Evolutionary conservation across 2,113 vertebrate species (phyloP).

Genomic region (Psittacula cyanocephala): DNA sequence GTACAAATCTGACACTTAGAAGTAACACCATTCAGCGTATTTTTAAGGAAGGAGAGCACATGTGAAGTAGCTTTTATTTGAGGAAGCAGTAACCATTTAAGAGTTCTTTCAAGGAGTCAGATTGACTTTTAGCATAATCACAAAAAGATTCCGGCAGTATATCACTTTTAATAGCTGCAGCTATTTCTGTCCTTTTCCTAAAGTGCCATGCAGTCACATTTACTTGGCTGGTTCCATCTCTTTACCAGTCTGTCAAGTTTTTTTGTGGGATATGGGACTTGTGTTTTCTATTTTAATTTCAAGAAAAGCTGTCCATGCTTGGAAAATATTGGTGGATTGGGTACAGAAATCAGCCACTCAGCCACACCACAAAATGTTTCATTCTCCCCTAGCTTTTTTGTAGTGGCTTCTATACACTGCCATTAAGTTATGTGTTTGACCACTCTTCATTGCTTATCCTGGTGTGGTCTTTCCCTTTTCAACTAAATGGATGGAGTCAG

Average conservation of each 20-base stretch:
- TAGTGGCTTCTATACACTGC: slow-evolving; percentile 76
- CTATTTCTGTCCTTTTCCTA: slow-evolving; percentile 61
- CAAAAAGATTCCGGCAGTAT: slow-evolving; percentile 24
- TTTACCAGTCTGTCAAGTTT: slow-evolving; percentile 41
- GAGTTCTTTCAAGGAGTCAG: background rate
- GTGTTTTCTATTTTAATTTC: slow-evolving; percentile 78
- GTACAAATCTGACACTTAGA: background rate
- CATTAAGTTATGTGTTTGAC: slow-evolving; percentile 74
- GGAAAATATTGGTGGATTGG: slow-evolving; percentile 72
- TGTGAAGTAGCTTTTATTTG: slow-evolving; percentile 1
- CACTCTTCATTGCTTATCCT: slow-evolving; percentile 73
- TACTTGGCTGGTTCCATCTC: slow-evolving; percentile 32
- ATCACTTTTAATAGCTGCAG: slow-evolving; percentile 38
- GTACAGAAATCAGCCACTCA: slow-evolving; percentile 69
- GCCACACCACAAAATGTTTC: slow-evolving; percentile 73
- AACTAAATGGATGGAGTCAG: slow-evolving; percentile 71
- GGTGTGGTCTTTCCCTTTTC: slow-evolving; percentile 79
- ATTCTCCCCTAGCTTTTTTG: slow-evolving; percentile 68
- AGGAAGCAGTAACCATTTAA: slow-evolving; percentile 21
- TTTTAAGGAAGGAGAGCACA: background rate
- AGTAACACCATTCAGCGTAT: background rate
- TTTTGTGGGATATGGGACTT: slow-evolving; percentile 64
- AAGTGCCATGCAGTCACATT: slow-evolving; percentile 50
- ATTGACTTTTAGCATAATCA: slow-evolving; percentile 16
- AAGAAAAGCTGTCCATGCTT: slow-evolving; percentile 67